Base-by-base conservation (phyloP, 2,888 invertebrate species). In the Carterocephalus palaemon region DNA sequence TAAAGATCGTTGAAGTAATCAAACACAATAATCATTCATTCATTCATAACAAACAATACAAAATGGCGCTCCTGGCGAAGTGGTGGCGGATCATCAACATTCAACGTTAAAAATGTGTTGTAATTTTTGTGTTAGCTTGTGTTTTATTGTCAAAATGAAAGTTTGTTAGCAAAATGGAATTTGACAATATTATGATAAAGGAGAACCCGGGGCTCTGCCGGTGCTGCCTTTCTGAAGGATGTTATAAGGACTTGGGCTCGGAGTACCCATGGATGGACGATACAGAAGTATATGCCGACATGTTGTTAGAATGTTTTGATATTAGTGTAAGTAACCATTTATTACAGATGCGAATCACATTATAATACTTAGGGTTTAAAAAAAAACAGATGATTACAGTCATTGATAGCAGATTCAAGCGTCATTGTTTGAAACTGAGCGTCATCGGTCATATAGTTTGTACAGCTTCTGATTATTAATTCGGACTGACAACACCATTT, bases 261-360 rank as follows among this genome's bases (percentile, higher is more conserved):
- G 85, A 84, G 46, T 85, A 86, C 43, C 60, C 60, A 43, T 86
- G 86, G 86, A 83, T 86, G 83, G 78, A 70, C 24, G 84, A 85
- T 15, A 78, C 70, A 1, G 86, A 86, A 60, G 68, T 86, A n/a
- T 86, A 86, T 46, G 85, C 85, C 1, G 85, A 85, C 64, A 85
- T 86, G 79, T 56, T 86, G 4, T 56, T 84, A 4, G 86, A 85
- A 67, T 85, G 85, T 56, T 85, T 85, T 52, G 85, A 84, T 77
- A 81, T 85, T 47, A 75, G 82, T 50, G 85, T 85, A 60, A 80
- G 83, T 78, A 42, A 38, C 7, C 7, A 7, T 3, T 3, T 12
- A 1, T 13, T n/a, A n/a, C n/a, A n/a, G n/a, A n/a, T n/a, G n/a
- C n/a, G n/a, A n/a, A n/a, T n/a, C n/a, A n/a, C n/a, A n/a, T n/a